A percentile compares a stretch with the other conserved stretches of the same genome.
These are phyloP conservation scores for Fulica atra DNA, from an alignment of 2,113 vertebrate genomes.

Conservation along the genomic window DNA sequence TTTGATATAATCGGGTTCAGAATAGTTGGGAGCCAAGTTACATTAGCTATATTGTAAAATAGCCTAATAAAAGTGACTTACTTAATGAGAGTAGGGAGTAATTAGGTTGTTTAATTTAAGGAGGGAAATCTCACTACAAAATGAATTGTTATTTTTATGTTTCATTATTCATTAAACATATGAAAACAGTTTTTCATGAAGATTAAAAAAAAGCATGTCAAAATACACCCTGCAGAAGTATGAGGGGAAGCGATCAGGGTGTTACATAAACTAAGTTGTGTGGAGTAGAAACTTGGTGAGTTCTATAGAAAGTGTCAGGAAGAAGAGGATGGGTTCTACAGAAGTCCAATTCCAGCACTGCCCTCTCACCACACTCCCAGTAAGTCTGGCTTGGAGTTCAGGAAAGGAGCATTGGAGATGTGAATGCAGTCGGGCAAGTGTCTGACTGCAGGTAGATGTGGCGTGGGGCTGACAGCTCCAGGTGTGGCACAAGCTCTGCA, in stretches of 20 bases:
- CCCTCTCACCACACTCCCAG: neutral
- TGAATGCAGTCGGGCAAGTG: neutral
- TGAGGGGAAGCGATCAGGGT: neutral
- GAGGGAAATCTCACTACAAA: neutral
- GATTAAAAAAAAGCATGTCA: neutral
- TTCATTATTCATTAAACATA: constrained; percentile 25
- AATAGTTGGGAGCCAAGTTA: neutral
- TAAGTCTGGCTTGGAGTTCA: neutral
- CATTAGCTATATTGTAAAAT: constrained; percentile 14
- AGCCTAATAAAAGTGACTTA: constrained; percentile 37
- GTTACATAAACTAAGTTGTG: neutral
- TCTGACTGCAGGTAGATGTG: neutral
- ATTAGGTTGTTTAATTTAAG: constrained; percentile 5
- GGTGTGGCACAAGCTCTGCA: neutral
- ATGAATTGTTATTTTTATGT: constrained; percentile 24
- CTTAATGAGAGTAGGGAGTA: constrained; percentile 18
- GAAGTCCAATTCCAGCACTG: neutral
- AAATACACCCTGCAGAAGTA: neutral
- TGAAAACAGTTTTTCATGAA: constrained; percentile 13
- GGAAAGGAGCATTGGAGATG: neutral
- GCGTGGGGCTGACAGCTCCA: neutral
- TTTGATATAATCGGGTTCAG: neutral
- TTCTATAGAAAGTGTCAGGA: neutral
- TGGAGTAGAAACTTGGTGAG: neutral
- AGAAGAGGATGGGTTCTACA: neutral